phyloP scores from a whole-genome alignment of 2,888 invertebrate species.

The Dyspetes luteomarginatus region DNA sequence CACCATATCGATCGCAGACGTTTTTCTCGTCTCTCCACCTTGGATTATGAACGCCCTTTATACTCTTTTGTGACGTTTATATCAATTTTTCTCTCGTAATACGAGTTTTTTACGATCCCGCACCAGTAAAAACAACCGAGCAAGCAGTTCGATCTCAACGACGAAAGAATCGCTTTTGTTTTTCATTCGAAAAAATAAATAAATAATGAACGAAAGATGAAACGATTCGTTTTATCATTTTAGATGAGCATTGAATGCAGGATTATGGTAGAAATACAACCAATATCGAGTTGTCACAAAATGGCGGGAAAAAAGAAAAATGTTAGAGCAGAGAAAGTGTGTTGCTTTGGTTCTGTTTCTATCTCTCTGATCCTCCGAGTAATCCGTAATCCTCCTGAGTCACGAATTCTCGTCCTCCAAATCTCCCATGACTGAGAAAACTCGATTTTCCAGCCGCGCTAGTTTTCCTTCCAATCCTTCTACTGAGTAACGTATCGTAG shows the following conservation, averaged over 20 bases:
- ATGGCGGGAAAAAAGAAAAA: neutral
- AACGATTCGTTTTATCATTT: neutral
- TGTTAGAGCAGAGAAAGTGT: neutral
- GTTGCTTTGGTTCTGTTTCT: neutral
- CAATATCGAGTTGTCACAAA: neutral
- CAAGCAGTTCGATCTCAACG: neutral
- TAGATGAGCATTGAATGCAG: neutral
- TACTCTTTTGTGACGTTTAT: slow-evolving; percentile 37
- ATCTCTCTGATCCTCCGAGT: slow-evolving; percentile 34
- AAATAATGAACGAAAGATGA: neutral
- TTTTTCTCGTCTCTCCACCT: slow-evolving; percentile 13
- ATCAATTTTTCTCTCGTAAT: slow-evolving; percentile 32
- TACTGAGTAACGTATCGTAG: slow-evolving; percentile 27
- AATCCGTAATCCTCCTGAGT: slow-evolving; percentile 69
- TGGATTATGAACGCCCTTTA: slow-evolving; percentile 16
- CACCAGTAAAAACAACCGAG: neutral
- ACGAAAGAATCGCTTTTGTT: neutral
- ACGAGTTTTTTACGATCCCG: neutral
- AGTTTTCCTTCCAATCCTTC: slow-evolving; percentile 47
- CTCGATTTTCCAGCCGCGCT: slow-evolving; percentile 69
- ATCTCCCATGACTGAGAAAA: slow-evolving; percentile 62
- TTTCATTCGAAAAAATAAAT: neutral
- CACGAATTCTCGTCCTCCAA: slow-evolving; percentile 42
- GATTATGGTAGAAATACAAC: neutral
- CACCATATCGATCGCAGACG: slow-evolving; percentile 6